Conservation (phyloP, 1,140 invertebrate species). For the Spodoptera frugiperda region DNA sequence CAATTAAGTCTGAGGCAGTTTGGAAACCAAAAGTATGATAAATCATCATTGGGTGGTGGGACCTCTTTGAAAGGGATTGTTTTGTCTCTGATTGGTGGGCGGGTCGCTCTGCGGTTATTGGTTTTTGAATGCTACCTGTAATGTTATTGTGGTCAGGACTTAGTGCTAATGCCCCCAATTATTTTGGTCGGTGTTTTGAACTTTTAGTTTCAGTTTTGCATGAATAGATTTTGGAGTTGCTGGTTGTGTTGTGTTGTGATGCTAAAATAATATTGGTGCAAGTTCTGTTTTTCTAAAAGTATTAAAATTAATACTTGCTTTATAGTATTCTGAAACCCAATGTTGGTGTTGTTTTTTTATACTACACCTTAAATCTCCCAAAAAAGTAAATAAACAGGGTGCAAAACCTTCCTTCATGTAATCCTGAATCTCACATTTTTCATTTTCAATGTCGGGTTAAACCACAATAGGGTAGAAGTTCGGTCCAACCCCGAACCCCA, state of each 20-base stretch:
- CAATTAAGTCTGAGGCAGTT: conserved; percentile 21
- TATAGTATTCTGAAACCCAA: no score
- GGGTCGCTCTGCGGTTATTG: conserved; percentile 31
- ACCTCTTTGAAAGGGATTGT: conserved; percentile 5
- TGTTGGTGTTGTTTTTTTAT: no score
- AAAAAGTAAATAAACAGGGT: background rate
- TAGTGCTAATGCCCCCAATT: background rate
- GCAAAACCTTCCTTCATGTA: no score
- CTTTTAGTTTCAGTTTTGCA: background rate
- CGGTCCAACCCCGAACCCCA: background rate
- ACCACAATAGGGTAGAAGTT: background rate
- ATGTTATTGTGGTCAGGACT: background rate
- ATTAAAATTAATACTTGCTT: no score
- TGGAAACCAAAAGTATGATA: conserved; percentile 21
- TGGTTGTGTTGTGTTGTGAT: background rate
- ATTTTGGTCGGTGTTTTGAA: background rate
- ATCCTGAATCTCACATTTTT: no score
- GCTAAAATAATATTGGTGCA: background rate
- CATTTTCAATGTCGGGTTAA: background rate
- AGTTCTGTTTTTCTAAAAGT: no score
- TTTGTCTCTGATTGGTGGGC: conserved; percentile 33
- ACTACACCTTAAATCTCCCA: background rate
- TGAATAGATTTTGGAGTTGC: background rate
- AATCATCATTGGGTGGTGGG: conserved; percentile 2
- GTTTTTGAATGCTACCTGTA: conserved; percentile 18